Base-by-base conservation (phyloP, 2,888 invertebrate species). In the Cybosia mesomella region DNA sequence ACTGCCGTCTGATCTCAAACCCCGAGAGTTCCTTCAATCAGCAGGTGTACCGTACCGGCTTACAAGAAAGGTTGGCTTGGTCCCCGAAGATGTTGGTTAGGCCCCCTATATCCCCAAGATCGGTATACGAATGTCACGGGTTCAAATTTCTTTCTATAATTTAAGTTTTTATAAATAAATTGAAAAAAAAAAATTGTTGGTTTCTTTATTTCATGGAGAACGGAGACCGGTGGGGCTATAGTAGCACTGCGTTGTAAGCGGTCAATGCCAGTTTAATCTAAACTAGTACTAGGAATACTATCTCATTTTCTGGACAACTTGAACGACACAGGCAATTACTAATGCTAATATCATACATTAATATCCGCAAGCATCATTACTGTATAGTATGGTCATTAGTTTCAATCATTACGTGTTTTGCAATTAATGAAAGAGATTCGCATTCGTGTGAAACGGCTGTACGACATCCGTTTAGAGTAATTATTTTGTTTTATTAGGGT, bases 331-430 rank as follows among this genome's bases (percentile, higher is more conserved):
- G 65, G 72, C 69, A 71, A 82, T 82, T 78, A 83, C 72, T 28
- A 67, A 77, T 74, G 71, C 73, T 79, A 83, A 83, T 85, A 77
- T 28, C 21, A 62, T 79, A 79, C 75, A 77, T 81, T 83, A 75
- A 74, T 77, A 75, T 75, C 63, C 61, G 73, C 63, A 70, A 58
- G 54, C 49, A 67, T 70, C 77, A 79, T 83, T 83, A 80, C 64
- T 57, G 58, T 34, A 58, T 66, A 72, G 63, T 63, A 59, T 55
- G 62, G 65, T 55, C 75, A 80, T 83, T 79, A 81, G 73, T 75
- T 68, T 74, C 64, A 68, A 78, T 75, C 64, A 70, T 68, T 72
- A 75, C 24, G n/a, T 5, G 15, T 59, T 60, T 13, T 13, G 34
- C 53, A 15, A 7, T 63, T 36, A 36, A 49, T 62, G 15, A n/a